Percentiles rank a stretch among this genome's conserved stretches.
Evolutionary conservation across 1,140 invertebrate species (phyloP).

Genomic region (Diabrotica undecimpunctata): DNA sequence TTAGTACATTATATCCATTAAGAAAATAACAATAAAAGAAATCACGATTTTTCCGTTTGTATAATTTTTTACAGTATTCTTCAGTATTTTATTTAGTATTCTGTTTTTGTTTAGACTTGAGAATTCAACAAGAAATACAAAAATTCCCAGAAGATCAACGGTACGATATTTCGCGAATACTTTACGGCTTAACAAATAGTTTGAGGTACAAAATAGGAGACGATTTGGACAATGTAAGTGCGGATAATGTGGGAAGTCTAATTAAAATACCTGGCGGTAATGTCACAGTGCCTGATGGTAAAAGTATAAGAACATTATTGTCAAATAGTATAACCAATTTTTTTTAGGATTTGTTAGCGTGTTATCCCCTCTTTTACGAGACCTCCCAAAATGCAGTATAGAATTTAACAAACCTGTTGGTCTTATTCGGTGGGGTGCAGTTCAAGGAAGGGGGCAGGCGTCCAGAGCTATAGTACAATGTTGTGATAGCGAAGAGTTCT

Average conservation of each 20-base stretch:
- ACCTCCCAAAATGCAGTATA: slow-evolving; percentile 55
- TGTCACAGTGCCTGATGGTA: slow-evolving; percentile 58
- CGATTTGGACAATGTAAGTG: slow-evolving; percentile 60
- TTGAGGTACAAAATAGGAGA: slow-evolving; percentile 59
- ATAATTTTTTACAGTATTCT: neutral
- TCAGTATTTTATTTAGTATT: neutral
- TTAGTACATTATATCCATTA: too few relatives aligned
- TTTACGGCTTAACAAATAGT: slow-evolving; percentile 61
- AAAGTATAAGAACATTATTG: neutral
- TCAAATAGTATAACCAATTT: neutral
- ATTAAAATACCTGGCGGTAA: slow-evolving; percentile 65
- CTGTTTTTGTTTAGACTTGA: slow-evolving; percentile 46
- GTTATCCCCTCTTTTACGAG: slow-evolving; percentile 58
- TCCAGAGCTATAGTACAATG: slow-evolving; percentile 61
- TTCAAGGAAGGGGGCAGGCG: slow-evolving; percentile 47
- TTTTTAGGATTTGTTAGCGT: slow-evolving; percentile 54
- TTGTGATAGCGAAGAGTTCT: slow-evolving; percentile 67
- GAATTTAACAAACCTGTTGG: slow-evolving; percentile 62
- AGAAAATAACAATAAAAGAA: too few relatives aligned
- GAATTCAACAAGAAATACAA: slow-evolving; percentile 63
- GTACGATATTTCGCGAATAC: slow-evolving; percentile 61
- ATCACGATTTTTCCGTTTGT: neutral
- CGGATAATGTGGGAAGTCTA: slow-evolving; percentile 62
- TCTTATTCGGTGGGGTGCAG: slow-evolving; percentile 59
- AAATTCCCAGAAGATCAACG: slow-evolving; percentile 65